Conservation (phyloP, 2,113 vertebrate genomes). For the Epinephelus fuscoguttatus region DNA sequence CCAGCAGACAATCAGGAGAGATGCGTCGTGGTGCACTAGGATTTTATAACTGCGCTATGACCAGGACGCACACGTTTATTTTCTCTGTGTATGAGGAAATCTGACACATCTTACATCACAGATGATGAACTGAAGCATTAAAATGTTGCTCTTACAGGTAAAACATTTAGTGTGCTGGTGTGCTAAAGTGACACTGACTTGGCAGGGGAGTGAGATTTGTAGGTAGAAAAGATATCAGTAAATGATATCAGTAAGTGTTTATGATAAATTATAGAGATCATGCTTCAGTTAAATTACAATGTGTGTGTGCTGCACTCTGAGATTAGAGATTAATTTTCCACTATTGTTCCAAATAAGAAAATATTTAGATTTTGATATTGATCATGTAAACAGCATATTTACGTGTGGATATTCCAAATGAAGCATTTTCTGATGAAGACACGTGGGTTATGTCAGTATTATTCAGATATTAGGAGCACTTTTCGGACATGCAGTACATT, state of each 20-base stretch:
- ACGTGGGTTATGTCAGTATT: no score
- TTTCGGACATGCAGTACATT: no score
- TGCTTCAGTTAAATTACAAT: neutral
- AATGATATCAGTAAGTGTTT: no score
- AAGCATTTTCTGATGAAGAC: no score
- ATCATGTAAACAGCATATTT: neutral
- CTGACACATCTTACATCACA: neutral
- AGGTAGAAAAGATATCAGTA: neutral
- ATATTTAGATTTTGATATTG: no score
- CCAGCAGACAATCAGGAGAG: neutral
- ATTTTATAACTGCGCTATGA: neutral
- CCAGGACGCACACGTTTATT: neutral
- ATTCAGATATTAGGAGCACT: no score
- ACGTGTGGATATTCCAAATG: neutral
- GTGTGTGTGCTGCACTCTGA: neutral
- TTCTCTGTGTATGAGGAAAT: constrained; percentile 4
- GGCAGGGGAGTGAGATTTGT: neutral
- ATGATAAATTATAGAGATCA: neutral
- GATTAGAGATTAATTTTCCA: neutral
- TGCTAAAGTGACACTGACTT: neutral
- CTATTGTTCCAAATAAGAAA: no score
- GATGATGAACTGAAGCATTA: neutral
- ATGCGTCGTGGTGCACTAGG: neutral
- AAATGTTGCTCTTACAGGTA: neutral
- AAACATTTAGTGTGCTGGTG: neutral